Percentiles rank a stretch among this genome's conserved stretches.
phyloP scores from a whole-genome alignment of 2,113 vertebrate genomes.

The Macrotus californicus region DNA sequence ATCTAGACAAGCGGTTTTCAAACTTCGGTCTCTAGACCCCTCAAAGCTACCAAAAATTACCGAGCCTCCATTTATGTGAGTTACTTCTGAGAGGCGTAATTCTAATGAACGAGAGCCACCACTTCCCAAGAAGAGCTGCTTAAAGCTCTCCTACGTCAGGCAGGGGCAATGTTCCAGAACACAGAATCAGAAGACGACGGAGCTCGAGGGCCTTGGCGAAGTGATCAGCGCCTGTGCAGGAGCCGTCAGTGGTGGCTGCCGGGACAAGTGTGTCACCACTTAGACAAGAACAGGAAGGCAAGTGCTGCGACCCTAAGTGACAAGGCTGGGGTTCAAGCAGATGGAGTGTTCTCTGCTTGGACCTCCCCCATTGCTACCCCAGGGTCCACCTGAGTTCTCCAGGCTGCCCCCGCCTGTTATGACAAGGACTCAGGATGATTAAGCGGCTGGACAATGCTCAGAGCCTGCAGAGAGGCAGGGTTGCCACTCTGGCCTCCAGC shows the following conservation, averaged over 20 bases:
- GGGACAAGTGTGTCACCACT: not conserved
- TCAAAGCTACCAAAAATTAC: not conserved
- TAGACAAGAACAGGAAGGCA: not conserved
- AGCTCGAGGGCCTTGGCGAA: not conserved
- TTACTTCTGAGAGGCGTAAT: not conserved
- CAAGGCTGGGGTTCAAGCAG: not conserved
- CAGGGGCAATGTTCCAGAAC: not conserved
- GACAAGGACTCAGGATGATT: not conserved
- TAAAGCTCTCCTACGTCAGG: not conserved
- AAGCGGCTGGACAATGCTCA: not conserved
- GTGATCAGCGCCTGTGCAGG: accelerated
- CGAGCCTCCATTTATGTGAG: not conserved
- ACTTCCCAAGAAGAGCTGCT: not conserved
- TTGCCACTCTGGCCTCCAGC: not conserved
- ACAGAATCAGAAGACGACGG: not conserved
- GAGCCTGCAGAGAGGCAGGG: not conserved
- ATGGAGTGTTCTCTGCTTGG: not conserved
- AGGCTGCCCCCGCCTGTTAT: not conserved
- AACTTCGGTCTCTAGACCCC: not conserved
- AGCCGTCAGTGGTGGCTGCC: not conserved
- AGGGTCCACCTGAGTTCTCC: not conserved
- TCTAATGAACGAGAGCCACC: not conserved
- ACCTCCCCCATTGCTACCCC: not conserved
- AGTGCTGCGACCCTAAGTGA: not conserved
- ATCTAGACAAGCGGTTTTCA: not conserved